These are phyloP conservation scores for Oscheius sp. DNA, from an alignment of 2,888 invertebrate species.

Conservation along the genomic window DNA sequence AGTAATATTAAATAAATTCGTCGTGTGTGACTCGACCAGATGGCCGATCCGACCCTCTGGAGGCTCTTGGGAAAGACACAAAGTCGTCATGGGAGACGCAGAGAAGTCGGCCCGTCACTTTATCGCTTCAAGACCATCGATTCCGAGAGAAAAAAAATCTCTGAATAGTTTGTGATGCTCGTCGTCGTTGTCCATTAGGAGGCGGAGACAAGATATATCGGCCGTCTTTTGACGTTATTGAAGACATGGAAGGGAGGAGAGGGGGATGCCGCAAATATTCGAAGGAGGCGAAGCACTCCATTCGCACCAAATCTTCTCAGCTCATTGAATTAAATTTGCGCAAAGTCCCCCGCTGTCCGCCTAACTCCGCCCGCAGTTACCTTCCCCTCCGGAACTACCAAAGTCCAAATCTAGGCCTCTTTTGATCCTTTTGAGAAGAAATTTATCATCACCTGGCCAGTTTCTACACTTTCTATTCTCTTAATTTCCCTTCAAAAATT, in stretches of 20 bases:
- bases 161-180: background rate
- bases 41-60: background rate
- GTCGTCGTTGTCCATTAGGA: slow-evolving; percentile 1
- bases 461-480: background rate
- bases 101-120: slow-evolving; percentile 5
- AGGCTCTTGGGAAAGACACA: background rate
- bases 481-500: no score
- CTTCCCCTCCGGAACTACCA: no score
- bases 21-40: background rate
- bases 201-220: slow-evolving; percentile 11
- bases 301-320: slow-evolving; percentile 20
- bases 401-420: background rate
- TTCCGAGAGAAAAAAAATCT: background rate
- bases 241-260: background rate
- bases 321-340: slow-evolving; percentile 28
- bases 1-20: slow-evolving; percentile 6
- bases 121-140: slow-evolving; percentile 16
- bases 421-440: background rate
- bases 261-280: slow-evolving; percentile 4
- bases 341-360: background rate
- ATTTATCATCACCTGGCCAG: no score
- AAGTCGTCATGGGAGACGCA: slow-evolving; percentile 4
- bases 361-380: slow-evolving; percentile 16
- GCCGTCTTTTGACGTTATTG: slow-evolving; percentile 11
- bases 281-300: no score